These are phyloP conservation scores for Clivina fossor DNA, from an alignment of 2,888 invertebrate species.

Conservation along the genomic window DNA sequence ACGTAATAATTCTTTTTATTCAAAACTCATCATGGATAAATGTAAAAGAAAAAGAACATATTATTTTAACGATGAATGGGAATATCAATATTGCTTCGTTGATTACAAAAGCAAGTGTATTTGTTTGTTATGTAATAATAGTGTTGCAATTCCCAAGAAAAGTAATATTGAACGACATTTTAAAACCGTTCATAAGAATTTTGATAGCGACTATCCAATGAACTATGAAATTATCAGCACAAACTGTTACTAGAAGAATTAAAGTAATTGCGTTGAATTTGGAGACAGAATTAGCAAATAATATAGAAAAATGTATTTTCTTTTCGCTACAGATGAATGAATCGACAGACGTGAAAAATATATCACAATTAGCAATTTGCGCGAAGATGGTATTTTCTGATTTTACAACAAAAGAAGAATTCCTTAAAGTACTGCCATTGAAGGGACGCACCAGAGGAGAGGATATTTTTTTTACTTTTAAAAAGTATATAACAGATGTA, in stretches of 20 bases:
- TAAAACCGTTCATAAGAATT: slow-evolving; percentile 37
- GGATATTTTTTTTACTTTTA: slow-evolving; percentile 38
- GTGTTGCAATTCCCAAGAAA: slow-evolving; percentile 37
- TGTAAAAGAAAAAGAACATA: slow-evolving; percentile 35
- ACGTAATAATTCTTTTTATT: too few relatives aligned
- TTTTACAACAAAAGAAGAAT: slow-evolving; percentile 38
- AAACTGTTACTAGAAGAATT: slow-evolving; percentile 39
- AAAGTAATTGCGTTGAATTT: slow-evolving; percentile 33
- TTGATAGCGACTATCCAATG: slow-evolving; percentile 35
- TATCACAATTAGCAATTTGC: slow-evolving; percentile 35
- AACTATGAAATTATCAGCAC: slow-evolving; percentile 38
- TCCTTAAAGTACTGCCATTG: slow-evolving; percentile 36
- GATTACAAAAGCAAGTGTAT: slow-evolving; percentile 37
- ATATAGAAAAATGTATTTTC: slow-evolving; percentile 38
- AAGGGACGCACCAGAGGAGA: slow-evolving; percentile 36
- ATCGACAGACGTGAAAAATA: slow-evolving; percentile 36
- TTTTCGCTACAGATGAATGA: slow-evolving; percentile 37
- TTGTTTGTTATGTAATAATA: slow-evolving; percentile 38
- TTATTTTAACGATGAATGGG: slow-evolving; percentile 38
- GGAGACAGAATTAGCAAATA: slow-evolving; percentile 30
- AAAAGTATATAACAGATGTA: slow-evolving; percentile 25
- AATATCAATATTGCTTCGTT: slow-evolving; percentile 38
- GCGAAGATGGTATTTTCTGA: slow-evolving; percentile 37
- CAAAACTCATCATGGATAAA: too few relatives aligned
- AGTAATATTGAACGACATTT: slow-evolving; percentile 39